Evolutionary conservation across 2,113 vertebrate species (phyloP).

Genomic region (Podilymbus podiceps): DNA sequence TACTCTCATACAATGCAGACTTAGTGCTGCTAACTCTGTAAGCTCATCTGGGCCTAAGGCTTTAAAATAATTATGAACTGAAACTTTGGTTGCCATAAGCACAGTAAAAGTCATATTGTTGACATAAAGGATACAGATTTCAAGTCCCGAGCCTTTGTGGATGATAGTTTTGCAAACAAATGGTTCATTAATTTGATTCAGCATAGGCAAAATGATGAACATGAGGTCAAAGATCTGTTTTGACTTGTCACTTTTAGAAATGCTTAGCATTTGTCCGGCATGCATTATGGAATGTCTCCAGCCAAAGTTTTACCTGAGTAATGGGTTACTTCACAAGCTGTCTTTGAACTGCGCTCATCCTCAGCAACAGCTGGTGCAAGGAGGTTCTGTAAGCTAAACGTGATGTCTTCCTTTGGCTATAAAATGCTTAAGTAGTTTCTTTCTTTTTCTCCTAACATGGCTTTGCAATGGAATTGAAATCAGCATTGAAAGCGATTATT

Average conservation of each 20-base stretch:
- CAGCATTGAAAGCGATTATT: slow-evolving; percentile 71
- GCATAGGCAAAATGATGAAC: not conserved
- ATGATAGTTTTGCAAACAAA: not conserved
- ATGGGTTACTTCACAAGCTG: not conserved
- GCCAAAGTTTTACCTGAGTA: not conserved
- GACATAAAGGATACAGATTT: not conserved
- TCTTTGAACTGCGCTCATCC: not conserved
- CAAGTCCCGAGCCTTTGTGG: not conserved
- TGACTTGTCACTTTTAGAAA: not conserved
- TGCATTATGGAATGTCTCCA: not conserved
- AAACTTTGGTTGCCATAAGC: not conserved
- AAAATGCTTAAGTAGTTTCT: not conserved
- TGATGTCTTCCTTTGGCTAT: not conserved
- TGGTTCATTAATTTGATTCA: not conserved
- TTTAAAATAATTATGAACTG: not conserved
- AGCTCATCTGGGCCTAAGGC: not conserved
- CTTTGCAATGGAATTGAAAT: slow-evolving; percentile 80
- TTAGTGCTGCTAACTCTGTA: not conserved
- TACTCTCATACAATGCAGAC: not conserved
- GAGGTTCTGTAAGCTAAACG: not conserved
- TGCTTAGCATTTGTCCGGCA: not conserved
- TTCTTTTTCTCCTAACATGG: slow-evolving; percentile 67
- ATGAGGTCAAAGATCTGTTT: not conserved
- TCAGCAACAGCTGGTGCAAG: not conserved
- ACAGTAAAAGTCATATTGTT: not conserved